Evolutionary conservation across 2,888 invertebrate genomes (phyloP), one percentile per base, ranked within the genome.

Genomic region (Leptura quadrifasciata): DNA sequence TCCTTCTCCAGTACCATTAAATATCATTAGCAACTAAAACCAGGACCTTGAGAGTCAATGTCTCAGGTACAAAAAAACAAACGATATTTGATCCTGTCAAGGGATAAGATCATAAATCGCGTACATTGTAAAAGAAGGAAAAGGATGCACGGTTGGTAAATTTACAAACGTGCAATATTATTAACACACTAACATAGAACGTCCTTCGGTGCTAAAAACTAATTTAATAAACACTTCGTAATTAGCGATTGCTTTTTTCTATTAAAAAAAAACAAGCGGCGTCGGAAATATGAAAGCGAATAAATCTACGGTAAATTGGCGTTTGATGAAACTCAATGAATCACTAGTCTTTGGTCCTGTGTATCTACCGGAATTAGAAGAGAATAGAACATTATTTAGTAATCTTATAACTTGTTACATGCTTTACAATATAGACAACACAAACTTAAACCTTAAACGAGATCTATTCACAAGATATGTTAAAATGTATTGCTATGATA

Each of bases 71-170:
- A 47, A 47, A 47, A n/a, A 47, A 47, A 12, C 15, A 12, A 15
- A 47, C 15, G 15, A 15, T 47, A 15, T 47, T 47, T 47, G 35
- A 47, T 47, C 47, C 47, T 15, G 47, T 47, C 47, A 47, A 15
- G 2, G 15, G 47, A 47, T 47, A 47, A 47, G 47, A 47, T 47
- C 15, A n/a, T n/a, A 47, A 47, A 47, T 47, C 47, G 47, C 47
- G 47, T 6, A 4, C 27, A 6, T 31, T 47, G 17, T 47, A n/a
- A 47, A 47, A 47, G n/a, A 17, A 47, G 47, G 47, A 47, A 47
- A 47, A 47, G 47, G 47, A 47, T 47, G n/a, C 47, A 47, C 47
- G 47, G 47, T 47, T 47, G 47, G 47, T 15, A 47, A 47, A 47
- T 47, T 47, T 47, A 47, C 47, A 47, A 47, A 15, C 15, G 47